Conservation (phyloP, 2,113 vertebrate genomes). For the Cyanoramphus novaezelandiae region DNA sequence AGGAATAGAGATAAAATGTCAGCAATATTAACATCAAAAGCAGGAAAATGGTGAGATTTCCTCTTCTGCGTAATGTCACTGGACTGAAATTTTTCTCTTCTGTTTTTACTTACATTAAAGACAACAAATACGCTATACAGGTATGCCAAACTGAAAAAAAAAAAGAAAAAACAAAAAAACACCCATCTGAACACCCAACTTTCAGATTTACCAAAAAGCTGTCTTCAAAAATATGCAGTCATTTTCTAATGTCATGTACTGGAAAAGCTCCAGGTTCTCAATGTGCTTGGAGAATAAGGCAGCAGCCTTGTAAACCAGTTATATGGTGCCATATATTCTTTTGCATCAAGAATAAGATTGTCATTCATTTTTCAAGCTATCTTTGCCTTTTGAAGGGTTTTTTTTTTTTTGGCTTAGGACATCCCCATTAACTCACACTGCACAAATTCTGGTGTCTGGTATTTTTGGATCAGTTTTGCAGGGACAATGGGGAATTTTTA, state of each 20-base stretch:
- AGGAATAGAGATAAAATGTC: neutral
- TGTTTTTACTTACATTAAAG: neutral
- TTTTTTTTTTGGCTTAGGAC: neutral
- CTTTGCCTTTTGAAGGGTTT: neutral
- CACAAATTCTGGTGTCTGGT: neutral
- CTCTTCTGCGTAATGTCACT: neutral
- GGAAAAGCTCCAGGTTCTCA: neutral
- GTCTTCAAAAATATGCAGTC: neutral
- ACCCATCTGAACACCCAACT: neutral
- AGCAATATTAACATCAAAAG: neutral
- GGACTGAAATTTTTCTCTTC: neutral
- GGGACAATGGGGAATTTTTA: neutral
- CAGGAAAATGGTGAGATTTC: neutral
- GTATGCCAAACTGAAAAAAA: neutral
- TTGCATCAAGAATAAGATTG: neutral
- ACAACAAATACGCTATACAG: neutral
- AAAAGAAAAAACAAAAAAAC: neutral
- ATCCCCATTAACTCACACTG: neutral
- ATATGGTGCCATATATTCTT: neutral
- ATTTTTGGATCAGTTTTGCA: neutral
- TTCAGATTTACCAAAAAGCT: neutral
- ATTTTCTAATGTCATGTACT: neutral
- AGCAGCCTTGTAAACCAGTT: neutral
- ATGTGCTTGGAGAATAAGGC: neutral
- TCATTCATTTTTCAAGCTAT: neutral